These are phyloP conservation scores for Hippocampus barbouri DNA, from an alignment of 2,113 vertebrate species.

Conservation along the genomic window DNA sequence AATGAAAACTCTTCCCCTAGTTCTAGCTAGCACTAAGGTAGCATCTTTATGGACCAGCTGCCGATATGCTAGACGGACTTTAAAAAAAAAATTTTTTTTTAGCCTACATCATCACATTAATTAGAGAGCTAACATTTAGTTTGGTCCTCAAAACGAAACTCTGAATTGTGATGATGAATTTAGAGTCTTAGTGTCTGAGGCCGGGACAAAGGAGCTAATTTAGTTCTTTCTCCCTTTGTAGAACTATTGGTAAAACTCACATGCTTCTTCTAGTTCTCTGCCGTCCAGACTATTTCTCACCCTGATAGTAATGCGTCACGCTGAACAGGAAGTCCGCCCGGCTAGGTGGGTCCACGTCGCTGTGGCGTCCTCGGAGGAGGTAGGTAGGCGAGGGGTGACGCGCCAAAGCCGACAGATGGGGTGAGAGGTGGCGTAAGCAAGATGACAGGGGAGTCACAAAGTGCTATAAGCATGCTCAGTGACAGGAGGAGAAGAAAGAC, in stretches of 20 bases:
- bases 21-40: too few species aligned
- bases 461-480: conserved; percentile 63
- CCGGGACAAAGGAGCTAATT: background rate
- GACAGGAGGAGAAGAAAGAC: conserved; percentile 28
- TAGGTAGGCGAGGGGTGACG: conserved; percentile 36
- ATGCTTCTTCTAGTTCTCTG: background rate
- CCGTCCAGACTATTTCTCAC: background rate
- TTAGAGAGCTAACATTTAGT: background rate
- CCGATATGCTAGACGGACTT: too few species aligned
- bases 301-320: background rate
- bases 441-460: conserved; percentile 51
- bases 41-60: too few species aligned
- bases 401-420: conserved; percentile 55
- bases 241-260: background rate
- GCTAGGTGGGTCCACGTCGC: background rate
- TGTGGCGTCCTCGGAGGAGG: conserved; percentile 63
- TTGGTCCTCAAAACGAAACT: too few species aligned
- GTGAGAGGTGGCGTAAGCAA: conserved; percentile 61
- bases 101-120: background rate
- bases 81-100: too few species aligned
- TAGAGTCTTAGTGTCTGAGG: background rate
- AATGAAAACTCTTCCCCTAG: too few species aligned
- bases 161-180: background rate
- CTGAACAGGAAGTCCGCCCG: background rate
- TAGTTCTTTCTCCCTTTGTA: background rate